A percentile compares a stretch with the other conserved stretches of the same genome.
These are phyloP conservation scores for Etia nguti DNA, from an alignment of 2,113 vertebrate genomes.

Conservation along the genomic window DNA sequence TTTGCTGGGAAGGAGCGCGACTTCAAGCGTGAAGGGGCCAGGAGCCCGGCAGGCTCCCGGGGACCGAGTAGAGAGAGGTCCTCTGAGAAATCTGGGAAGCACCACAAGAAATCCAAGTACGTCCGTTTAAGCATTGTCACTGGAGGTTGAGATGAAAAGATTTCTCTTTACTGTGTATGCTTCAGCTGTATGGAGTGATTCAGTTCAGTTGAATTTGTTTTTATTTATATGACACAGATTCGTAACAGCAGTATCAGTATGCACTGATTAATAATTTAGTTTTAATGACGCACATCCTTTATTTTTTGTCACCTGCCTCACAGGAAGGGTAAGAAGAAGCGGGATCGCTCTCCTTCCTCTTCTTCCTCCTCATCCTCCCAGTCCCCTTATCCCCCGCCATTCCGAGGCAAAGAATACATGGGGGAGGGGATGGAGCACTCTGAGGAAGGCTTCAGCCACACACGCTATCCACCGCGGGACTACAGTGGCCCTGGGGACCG, in stretches of 20 bases:
- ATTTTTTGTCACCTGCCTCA: accelerated
- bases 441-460: slow-evolving; percentile 80
- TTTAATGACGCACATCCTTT: accelerated
- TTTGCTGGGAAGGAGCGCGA: slow-evolving; percentile 84
- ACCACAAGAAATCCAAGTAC: slow-evolving; percentile 91
- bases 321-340: slow-evolving; percentile 92
- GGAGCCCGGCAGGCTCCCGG: slow-evolving; percentile 88
- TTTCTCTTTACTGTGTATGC: background rate
- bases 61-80: slow-evolving; percentile 92
- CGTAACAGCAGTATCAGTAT: background rate
- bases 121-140: accelerated
- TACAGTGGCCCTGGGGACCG: slow-evolving; percentile 55
- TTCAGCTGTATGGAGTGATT: background rate
- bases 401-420: slow-evolving; percentile 82
- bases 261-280: background rate
- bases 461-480: slow-evolving; percentile 75
- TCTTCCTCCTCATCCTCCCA: slow-evolving; percentile 90
- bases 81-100: slow-evolving; percentile 90
- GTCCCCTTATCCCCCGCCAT: slow-evolving; percentile 71
- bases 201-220: background rate
- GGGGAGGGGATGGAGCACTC: slow-evolving; percentile 83
- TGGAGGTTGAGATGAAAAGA: background rate
- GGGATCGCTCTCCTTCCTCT: slow-evolving; percentile 90
- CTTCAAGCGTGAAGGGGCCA: slow-evolving; percentile 85
- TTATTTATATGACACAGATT: background rate